Evolutionary conservation across 2,113 vertebrate genomes (phyloP).

Genomic region (Neodon shergylaensis): DNA sequence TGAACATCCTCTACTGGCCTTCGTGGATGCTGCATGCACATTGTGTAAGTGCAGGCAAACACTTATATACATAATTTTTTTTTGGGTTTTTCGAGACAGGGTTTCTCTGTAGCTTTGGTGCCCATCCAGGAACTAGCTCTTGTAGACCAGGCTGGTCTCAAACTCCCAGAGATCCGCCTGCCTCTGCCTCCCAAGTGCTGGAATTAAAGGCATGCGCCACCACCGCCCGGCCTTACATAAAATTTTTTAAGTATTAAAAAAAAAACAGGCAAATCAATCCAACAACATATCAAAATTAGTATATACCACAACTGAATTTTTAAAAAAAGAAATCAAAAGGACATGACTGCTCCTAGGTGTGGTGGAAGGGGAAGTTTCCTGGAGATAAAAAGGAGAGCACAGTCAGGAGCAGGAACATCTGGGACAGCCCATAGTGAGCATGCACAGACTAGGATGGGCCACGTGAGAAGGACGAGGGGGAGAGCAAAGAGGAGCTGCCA

Average conservation of each 20-base stretch:
- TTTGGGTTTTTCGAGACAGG: too few species aligned
- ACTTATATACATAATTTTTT: not conserved
- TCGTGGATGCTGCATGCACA: not conserved
- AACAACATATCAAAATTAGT: not conserved
- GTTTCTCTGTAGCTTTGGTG: too few species aligned
- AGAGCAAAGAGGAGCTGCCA: not conserved
- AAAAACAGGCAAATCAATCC: not conserved
- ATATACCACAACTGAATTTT: not conserved
- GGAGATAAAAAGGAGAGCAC: not conserved
- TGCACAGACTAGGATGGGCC: not conserved
- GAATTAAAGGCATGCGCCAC: too few species aligned
- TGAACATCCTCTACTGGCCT: not conserved
- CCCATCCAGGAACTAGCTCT: too few species aligned
- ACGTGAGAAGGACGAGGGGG: not conserved
- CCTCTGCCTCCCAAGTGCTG: too few species aligned
- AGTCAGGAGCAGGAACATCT: not conserved
- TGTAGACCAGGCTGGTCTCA: too few species aligned
- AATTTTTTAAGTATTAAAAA: not conserved
- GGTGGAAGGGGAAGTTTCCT: not conserved
- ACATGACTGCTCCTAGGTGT: not conserved
- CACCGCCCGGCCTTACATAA: too few species aligned
- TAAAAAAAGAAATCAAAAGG: not conserved
- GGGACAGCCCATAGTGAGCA: not conserved
- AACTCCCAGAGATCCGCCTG: too few species aligned
- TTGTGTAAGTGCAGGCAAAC: not conserved